Evolutionary conservation across 2,888 invertebrate species (phyloP).

Genomic region (Volucella inanis): DNA sequence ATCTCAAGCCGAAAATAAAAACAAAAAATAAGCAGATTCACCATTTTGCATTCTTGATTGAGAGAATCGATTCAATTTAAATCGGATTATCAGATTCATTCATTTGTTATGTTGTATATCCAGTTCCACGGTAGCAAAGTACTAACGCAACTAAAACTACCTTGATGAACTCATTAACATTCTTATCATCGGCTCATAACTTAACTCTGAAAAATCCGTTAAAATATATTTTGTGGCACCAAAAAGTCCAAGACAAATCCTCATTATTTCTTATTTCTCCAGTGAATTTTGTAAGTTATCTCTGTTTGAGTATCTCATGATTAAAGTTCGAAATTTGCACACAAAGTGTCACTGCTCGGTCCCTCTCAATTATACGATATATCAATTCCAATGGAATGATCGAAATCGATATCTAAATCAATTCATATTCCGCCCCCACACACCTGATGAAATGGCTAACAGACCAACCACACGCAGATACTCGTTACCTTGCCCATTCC

Average conservation of each 20-base stretch:
- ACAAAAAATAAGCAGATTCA: neutral
- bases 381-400: constrained; percentile 66
- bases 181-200: constrained; percentile 5
- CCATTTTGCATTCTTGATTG: neutral
- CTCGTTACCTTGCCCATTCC: constrained; percentile 2
- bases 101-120: neutral
- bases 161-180: neutral
- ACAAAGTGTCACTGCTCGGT: constrained; percentile 51
- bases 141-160: constrained; percentile 15
- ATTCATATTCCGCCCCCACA: constrained; percentile 68
- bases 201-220: neutral
- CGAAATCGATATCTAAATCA: constrained; percentile 57
- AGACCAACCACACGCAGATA: neutral
- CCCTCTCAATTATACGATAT: constrained; percentile 50
- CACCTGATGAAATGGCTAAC: constrained; percentile 40
- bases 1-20: no score
- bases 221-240: neutral
- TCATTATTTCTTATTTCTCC: neutral
- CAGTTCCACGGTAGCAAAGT: constrained; percentile 20
- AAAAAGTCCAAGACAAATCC: neutral
- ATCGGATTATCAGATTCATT: neutral
- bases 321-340: constrained; percentile 47
- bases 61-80: constrained; percentile 3
- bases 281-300: neutral
- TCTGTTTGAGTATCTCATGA: no score